Conservation (phyloP, 2,888 invertebrate species). For the Synanthedon tipuliformis region DNA sequence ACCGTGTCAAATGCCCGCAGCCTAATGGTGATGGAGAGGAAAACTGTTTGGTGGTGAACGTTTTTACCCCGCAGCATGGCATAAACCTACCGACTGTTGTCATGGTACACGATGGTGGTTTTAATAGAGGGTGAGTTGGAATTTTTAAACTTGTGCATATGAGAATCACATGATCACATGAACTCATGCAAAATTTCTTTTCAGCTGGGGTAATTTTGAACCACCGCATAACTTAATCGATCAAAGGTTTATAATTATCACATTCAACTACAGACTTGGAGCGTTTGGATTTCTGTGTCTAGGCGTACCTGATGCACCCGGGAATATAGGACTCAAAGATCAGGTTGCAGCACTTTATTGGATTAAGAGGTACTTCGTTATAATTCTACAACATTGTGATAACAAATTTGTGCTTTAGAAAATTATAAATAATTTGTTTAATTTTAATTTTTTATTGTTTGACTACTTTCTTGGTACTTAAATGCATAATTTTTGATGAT, state of each 20-base stretch:
- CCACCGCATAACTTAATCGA: constrained; percentile 29
- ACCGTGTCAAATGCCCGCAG: constrained; percentile 46
- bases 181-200: background rate
- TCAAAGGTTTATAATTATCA: constrained; percentile 38
- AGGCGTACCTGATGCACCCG: constrained; percentile 31
- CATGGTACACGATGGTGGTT: constrained; percentile 58
- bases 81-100: constrained; percentile 35
- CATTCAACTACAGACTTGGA: constrained; percentile 54
- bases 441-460: no score
- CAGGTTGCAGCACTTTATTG: constrained; percentile 54
- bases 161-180: background rate
- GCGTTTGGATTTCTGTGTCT: constrained; percentile 55
- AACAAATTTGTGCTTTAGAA: background rate
- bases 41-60: constrained; percentile 55
- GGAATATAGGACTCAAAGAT: constrained; percentile 58
- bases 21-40: constrained; percentile 33
- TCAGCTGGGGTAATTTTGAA: constrained; percentile 44
- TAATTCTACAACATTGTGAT: no score
- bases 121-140: constrained; percentile 38
- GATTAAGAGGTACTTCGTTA: constrained; percentile 25
- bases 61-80: constrained; percentile 39
- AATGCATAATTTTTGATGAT: no score
- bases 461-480: no score
- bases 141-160: background rate
- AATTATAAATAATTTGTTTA: background rate